Conservation (phyloP, 1,140 invertebrate species). For the Nephila pilipes region DNA sequence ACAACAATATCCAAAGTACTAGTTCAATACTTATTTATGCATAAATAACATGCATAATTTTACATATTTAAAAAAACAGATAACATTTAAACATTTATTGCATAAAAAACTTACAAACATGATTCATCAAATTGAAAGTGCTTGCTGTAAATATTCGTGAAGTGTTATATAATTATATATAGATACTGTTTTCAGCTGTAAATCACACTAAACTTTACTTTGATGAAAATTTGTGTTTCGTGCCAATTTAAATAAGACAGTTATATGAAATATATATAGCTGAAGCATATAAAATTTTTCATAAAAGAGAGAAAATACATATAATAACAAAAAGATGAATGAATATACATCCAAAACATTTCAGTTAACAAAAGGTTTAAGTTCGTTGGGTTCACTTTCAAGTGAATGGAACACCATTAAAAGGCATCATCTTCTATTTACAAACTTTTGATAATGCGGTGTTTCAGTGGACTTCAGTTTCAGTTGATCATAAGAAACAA, state of each 20-base stretch:
- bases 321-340: neutral
- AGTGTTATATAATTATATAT: no score
- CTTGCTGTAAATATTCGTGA: no score
- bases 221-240: no score
- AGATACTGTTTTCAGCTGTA: no score
- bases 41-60: neutral
- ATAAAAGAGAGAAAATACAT: neutral
- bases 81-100: neutral
- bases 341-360: neutral
- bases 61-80: neutral
- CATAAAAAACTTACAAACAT: no score
- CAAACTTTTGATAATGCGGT: neutral
- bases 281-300: neutral
- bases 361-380: neutral
- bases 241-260: neutral
- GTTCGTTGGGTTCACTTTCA: neutral
- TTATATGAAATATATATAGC: neutral
- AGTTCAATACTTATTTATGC: neutral
- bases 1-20: neutral
- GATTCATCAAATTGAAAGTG: no score
- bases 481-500: slow-evolving; percentile 80
- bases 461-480: neutral
- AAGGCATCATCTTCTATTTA: neutral
- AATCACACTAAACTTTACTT: no score
- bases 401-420: neutral